phyloP scores from a whole-genome alignment of 2,113 vertebrate genomes.

The Archilochus colubris region DNA sequence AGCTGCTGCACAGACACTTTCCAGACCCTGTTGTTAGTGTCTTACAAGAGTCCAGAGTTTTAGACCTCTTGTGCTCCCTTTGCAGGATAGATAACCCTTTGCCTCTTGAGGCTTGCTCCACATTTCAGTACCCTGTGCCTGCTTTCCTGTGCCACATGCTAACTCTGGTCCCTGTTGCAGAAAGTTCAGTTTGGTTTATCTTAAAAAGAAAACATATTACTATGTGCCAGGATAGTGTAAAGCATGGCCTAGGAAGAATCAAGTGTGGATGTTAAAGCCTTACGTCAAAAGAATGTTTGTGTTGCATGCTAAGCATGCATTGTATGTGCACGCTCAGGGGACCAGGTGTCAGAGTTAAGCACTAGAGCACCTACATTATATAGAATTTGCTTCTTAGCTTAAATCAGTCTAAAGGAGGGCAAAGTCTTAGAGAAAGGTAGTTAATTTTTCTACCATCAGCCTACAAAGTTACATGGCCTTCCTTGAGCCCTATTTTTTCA shows the following conservation, averaged over 20 bases:
- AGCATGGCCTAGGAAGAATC: background rate
- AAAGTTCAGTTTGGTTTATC: background rate
- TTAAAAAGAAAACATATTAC: background rate
- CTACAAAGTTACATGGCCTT: background rate
- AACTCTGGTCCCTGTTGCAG: rapidly evolving
- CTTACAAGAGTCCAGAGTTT: background rate
- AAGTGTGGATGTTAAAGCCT: background rate
- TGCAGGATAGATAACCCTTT: background rate
- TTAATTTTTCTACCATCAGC: background rate
- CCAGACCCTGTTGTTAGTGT: rapidly evolving
- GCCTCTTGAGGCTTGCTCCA: background rate
- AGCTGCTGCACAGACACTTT: background rate
- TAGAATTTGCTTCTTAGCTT: background rate
- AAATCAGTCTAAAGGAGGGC: background rate
- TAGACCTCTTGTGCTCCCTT: background rate
- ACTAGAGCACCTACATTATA: background rate
- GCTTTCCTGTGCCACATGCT: background rate
- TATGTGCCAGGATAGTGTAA: rapidly evolving
- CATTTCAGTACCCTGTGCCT: background rate
- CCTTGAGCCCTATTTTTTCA: background rate
- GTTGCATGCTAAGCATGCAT: background rate
- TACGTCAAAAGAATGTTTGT: background rate
- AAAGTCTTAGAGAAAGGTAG: background rate
- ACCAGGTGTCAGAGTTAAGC: background rate
- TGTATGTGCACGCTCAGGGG: rapidly evolving